Percentiles rank a stretch among this genome's conserved stretches.
Conservation (phyloP, 1,140 invertebrate genomes). For the Odontomachus brunneus region DNA sequence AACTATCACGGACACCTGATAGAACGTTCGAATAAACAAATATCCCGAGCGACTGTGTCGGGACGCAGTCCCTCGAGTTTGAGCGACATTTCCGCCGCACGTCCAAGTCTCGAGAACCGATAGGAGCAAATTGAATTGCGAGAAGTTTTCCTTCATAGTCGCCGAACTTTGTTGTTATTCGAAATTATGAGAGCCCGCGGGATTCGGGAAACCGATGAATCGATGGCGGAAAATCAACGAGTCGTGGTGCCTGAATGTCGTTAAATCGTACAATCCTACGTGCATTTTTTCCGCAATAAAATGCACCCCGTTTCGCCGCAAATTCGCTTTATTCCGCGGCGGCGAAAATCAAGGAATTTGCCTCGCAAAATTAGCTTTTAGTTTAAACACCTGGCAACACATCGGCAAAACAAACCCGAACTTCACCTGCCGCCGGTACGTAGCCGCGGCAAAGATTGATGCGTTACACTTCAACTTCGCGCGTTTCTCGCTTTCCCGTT, state of each 20-base stretch:
- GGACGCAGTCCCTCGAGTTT: constrained; percentile 27
- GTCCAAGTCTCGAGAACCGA: constrained; percentile 31
- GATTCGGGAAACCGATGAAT: background rate
- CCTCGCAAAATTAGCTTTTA: constrained; percentile 22
- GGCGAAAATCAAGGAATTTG: constrained; percentile 9
- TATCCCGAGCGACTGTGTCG: constrained; percentile 14
- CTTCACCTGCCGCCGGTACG: background rate
- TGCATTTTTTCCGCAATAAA: constrained; percentile 18
- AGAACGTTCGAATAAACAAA: constrained; percentile 55
- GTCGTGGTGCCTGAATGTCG: constrained; percentile 8
- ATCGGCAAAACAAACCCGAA: constrained; percentile 9
- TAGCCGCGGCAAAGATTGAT: constrained; percentile 21
- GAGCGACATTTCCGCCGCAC: constrained; percentile 39
- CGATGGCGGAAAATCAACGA: constrained; percentile 43
- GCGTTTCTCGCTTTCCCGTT: background rate
- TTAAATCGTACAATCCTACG: constrained; percentile 22
- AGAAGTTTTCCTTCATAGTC: constrained; percentile 40
- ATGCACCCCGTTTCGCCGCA: background rate
- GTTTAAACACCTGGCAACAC: constrained; percentile 1
- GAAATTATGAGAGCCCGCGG: constrained; percentile 53
- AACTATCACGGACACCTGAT: constrained; percentile 48
- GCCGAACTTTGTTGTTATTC: constrained; percentile 63
- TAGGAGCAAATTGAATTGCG: constrained; percentile 55
- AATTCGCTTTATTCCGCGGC: background rate
- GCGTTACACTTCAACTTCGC: constrained; percentile 16